These are phyloP conservation scores for Baccha elongata DNA, from an alignment of 2,888 invertebrate species.

Conservation along the genomic window DNA sequence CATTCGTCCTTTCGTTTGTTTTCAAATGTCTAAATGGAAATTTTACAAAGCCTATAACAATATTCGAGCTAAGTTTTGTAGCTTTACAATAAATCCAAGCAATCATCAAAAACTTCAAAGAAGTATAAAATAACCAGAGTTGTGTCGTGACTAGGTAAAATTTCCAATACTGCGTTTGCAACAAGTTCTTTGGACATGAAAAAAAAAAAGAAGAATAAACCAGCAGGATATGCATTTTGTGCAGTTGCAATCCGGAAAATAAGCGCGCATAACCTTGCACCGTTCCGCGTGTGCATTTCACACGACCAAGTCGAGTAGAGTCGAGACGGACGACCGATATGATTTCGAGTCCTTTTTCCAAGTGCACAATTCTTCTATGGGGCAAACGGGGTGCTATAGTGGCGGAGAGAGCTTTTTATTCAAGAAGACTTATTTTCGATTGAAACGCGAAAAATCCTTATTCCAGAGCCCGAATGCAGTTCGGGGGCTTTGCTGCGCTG, in stretches of 20 bases:
- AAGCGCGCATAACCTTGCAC: constrained; percentile 60
- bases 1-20: constrained; percentile 8
- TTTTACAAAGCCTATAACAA: constrained; percentile 55
- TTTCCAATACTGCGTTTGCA: constrained; percentile 72
- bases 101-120: not conserved
- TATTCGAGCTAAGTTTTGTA: constrained; percentile 39
- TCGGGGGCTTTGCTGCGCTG: constrained; percentile 44
- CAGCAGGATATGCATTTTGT: constrained; percentile 67
- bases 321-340: constrained; percentile 3
- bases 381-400: not conserved
- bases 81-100: constrained; percentile 57
- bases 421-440: constrained; percentile 74
- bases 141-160: constrained; percentile 70
- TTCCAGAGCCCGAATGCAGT: constrained; percentile 54
- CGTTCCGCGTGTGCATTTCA: constrained; percentile 62
- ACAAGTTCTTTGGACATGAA: constrained; percentile 54
- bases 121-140: constrained; percentile 9
- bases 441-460: constrained; percentile 72
- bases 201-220: constrained; percentile 35
- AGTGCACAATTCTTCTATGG: constrained; percentile 22
- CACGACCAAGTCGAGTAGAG: constrained; percentile 6
- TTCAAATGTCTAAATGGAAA: constrained; percentile 47
- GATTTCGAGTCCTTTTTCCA: constrained; percentile 54
- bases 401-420: constrained; percentile 7
- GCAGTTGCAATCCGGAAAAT: constrained; percentile 68